These are phyloP conservation scores for Phrynosoma platyrhinos DNA, from an alignment of 2,113 vertebrate genomes.

Conservation along the genomic window DNA sequence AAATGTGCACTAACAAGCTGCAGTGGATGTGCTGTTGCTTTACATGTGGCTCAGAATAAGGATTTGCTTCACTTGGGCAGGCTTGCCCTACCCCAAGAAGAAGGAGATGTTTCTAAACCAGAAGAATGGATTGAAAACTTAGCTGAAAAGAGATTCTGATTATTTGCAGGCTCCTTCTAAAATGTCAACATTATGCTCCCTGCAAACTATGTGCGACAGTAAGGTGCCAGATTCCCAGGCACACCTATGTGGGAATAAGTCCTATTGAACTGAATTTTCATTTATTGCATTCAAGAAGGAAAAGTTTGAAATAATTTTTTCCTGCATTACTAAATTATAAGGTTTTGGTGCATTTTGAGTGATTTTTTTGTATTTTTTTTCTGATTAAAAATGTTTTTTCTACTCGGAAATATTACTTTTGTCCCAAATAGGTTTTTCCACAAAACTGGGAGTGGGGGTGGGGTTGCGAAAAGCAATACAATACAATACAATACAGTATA, in stretches of 20 bases:
- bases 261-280: not conserved
- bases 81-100: constrained; percentile 61
- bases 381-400: too few species aligned
- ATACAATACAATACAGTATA: too few species aligned
- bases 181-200: not conserved
- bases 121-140: not conserved
- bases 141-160: constrained; percentile 21
- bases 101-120: constrained; percentile 25
- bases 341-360: too few species aligned
- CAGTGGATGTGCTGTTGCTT: constrained; percentile 75
- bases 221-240: not conserved
- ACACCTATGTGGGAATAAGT: not conserved
- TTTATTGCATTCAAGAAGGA: too few species aligned
- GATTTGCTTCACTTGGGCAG: constrained; percentile 69
- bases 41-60: constrained; percentile 67
- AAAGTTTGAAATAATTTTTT: too few species aligned
- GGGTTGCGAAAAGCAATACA: too few species aligned
- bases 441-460: too few species aligned
- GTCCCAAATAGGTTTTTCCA: too few species aligned
- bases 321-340: too few species aligned
- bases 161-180: constrained; percentile 17
- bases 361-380: too few species aligned
- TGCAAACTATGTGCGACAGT: not conserved
- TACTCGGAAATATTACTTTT: too few species aligned
- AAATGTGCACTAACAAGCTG: constrained; percentile 79